Base-by-base conservation (phyloP, 2,113 vertebrate species). In the Trichomycterus rosablanca region DNA sequence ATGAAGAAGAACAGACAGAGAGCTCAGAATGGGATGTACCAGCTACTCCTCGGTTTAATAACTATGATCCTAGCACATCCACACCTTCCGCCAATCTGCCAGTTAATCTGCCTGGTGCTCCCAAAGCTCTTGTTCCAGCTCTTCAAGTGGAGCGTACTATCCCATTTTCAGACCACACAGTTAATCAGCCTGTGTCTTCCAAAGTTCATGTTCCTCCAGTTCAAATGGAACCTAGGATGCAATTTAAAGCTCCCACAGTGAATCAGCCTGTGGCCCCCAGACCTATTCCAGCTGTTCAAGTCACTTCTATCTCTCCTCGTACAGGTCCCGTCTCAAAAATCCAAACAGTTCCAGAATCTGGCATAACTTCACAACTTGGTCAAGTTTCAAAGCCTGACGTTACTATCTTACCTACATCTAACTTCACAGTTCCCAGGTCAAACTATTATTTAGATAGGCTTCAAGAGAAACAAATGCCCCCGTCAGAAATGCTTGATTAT, bases 201-300 rank as follows among this genome's bases (percentile, higher is more conserved):
- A 10, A 51, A 22, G 7, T 8, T 12, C 51, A 70, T 43, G 59
- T 51, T 26, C 68, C 59, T 11, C 35, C 11, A 12, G 53, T 51
- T 52, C 71, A 18, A 35, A 63, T 16, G 14, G 28, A 26, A n/a
- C n/a, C n/a, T n/a, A n/a, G n/a, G n/a, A n/a, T n/a, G n/a, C n/a
- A n/a, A n/a, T 30, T 30, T 7, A 30, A 30, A 30, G 26, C 26
- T 30, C n/a, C n/a, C n/a, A n/a, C n/a, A n/a, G n/a, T n/a, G n/a
- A n/a, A n/a, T n/a, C n/a, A n/a, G n/a, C n/a, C n/a, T n/a, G n/a
- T n/a, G n/a, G n/a, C n/a, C n/a, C n/a, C n/a, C n/a, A n/a, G n/a
- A n/a, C n/a, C n/a, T n/a, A n/a, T n/a, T 5, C 72, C 63, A 49
- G 7, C 24, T 18, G 43, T 67, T 42, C 44, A 67, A 12, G 18